These are phyloP conservation scores for Leptosomus discolor DNA, from an alignment of 2,113 vertebrate genomes.

Conservation along the genomic window DNA sequence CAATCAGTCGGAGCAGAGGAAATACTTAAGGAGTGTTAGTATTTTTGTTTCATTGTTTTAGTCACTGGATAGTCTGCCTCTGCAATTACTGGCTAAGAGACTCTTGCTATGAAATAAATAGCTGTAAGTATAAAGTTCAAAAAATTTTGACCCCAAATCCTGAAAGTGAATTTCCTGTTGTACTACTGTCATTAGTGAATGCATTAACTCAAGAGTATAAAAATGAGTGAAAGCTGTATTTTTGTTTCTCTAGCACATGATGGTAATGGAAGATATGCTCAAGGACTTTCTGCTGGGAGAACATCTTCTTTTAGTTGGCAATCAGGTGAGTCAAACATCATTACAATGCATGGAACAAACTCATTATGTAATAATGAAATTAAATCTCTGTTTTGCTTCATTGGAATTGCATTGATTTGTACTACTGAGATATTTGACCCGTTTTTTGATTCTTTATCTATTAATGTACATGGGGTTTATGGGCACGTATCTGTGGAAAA, in stretches of 20 bases:
- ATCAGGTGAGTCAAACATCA: conserved; percentile 84
- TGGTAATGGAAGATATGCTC: conserved; percentile 97
- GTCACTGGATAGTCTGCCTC: background rate
- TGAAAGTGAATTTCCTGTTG: background rate
- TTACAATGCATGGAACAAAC: background rate
- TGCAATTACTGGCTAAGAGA: background rate
- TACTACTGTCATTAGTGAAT: background rate
- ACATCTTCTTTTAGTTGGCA: conserved; percentile 93
- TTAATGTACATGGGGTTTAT: background rate
- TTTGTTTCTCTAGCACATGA: conserved; percentile 83
- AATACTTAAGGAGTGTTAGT: background rate
- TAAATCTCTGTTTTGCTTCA: background rate
- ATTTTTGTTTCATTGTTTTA: background rate
- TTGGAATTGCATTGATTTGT: background rate
- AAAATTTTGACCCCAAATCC: background rate
- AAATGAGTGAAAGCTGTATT: background rate
- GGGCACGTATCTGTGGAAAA: background rate
- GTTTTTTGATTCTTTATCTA: background rate
- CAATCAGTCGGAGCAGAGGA: background rate
- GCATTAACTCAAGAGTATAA: background rate
- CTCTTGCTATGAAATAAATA: background rate
- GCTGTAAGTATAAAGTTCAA: background rate
- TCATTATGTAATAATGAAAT: background rate
- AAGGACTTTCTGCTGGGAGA: conserved; percentile 96
- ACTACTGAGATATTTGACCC: background rate